Percentiles rank a stretch among this genome's conserved stretches.
These are phyloP conservation scores for Cygnus atratus DNA, from an alignment of 2,113 vertebrate species.

Conservation along the genomic window DNA sequence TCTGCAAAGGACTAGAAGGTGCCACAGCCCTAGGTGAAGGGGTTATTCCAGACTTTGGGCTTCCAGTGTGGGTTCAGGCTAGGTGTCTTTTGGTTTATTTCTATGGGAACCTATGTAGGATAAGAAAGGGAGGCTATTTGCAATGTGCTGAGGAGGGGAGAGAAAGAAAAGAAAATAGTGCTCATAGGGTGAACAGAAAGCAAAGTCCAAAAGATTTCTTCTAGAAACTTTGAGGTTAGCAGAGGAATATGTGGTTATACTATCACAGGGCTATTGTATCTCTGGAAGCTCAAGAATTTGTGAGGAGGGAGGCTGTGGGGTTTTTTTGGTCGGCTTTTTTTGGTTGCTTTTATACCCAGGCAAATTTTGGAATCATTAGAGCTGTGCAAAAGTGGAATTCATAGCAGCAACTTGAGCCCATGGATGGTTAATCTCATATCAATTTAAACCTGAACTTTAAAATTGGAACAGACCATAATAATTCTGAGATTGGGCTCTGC, in stretches of 20 bases:
- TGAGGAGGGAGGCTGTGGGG: not conserved
- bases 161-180: not conserved
- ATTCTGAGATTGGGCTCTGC: constrained; percentile 5
- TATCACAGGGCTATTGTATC: rapidly evolving
- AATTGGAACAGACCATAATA: not conserved
- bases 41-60: not conserved
- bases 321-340: too few species aligned
- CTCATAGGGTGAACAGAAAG: not conserved
- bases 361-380: not conserved
- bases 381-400: not conserved
- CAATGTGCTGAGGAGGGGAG: not conserved
- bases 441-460: constrained; percentile 7
- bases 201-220: not conserved
- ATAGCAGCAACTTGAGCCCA: not conserved
- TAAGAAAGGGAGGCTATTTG: not conserved
- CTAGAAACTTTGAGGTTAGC: not conserved
- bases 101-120: not conserved
- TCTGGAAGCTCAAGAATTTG: not conserved
- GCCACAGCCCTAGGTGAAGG: not conserved
- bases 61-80: not conserved
- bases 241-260: not conserved
- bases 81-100: not conserved
- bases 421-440: not conserved
- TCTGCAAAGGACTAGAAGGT: rapidly evolving
- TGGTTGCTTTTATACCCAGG: not conserved